A percentile compares a stretch with the other conserved stretches of the same genome.
These are phyloP conservation scores for Oryzias woworae DNA, from an alignment of 2,113 vertebrate species.

Conservation along the genomic window DNA sequence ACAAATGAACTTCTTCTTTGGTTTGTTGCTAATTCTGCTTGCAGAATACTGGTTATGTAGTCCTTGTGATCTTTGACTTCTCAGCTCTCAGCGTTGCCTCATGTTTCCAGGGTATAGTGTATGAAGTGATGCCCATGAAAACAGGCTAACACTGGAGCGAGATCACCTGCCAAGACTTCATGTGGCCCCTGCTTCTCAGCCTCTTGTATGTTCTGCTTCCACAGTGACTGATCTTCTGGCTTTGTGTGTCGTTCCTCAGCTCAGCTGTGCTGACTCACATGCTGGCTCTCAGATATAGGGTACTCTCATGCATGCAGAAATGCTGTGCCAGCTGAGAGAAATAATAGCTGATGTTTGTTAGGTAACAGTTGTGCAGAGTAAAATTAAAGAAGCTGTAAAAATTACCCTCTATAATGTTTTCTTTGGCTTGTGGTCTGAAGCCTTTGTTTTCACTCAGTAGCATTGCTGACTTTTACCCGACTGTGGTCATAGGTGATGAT, in stretches of 20 bases:
- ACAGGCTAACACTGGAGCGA: slow-evolving; percentile 68
- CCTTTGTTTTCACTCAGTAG: slow-evolving; percentile 56
- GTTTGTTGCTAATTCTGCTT: slow-evolving; percentile 48
- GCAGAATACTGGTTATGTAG: slow-evolving; percentile 38
- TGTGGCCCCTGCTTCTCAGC: slow-evolving; percentile 58
- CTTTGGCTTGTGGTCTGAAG: slow-evolving; percentile 37
- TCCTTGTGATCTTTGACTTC: slow-evolving; percentile 58
- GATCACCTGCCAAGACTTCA: slow-evolving; percentile 72
- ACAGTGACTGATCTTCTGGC: slow-evolving; percentile 22
- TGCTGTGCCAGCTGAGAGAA: slow-evolving; percentile 57
- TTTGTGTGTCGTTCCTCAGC: slow-evolving; percentile 42
- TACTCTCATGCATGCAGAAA: slow-evolving; percentile 46
- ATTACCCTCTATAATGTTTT: slow-evolving; percentile 37
- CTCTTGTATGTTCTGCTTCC: slow-evolving; percentile 40
- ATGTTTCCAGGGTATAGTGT: slow-evolving; percentile 70
- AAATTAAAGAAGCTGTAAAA: slow-evolving; percentile 51
- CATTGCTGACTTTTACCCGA: slow-evolving; percentile 44
- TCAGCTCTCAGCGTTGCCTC: slow-evolving; percentile 61
- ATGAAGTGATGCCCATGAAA: slow-evolving; percentile 73
- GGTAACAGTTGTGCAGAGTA: slow-evolving; percentile 54
- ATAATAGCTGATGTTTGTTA: slow-evolving; percentile 53
- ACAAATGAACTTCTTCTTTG: slow-evolving; percentile 32
- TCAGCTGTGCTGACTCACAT: slow-evolving; percentile 68
- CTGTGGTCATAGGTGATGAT: slow-evolving; percentile 46
- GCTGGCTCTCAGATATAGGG: slow-evolving; percentile 60